Percentiles rank a stretch among this genome's conserved stretches.
phyloP scores from a whole-genome alignment of 2,888 invertebrate species.

The Itoplectis maculator region DNA sequence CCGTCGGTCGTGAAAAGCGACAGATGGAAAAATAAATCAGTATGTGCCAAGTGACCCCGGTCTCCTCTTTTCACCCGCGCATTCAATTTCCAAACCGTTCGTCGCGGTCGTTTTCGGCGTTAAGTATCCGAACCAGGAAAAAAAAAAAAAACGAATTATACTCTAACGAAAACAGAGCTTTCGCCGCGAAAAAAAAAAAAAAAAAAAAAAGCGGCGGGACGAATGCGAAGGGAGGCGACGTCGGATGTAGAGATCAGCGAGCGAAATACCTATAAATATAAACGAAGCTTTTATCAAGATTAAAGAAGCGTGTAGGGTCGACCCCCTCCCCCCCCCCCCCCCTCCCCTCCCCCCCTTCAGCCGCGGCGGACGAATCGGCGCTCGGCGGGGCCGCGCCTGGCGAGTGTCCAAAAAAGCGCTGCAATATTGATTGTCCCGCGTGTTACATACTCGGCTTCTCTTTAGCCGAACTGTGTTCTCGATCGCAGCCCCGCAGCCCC shows the following conservation, averaged over 20 bases:
- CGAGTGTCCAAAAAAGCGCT: constrained; percentile 61
- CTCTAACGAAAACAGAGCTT: not conserved
- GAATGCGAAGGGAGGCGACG: constrained; percentile 41
- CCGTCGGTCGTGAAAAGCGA: too few relatives aligned
- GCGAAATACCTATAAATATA: constrained; percentile 55
- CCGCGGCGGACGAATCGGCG: constrained; percentile 12
- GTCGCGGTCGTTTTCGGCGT: too few relatives aligned
- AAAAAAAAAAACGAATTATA: not conserved
- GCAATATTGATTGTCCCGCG: constrained; percentile 65
- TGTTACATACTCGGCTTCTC: constrained; percentile 52
- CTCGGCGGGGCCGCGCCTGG: constrained; percentile 40
- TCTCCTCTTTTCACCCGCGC: too few relatives aligned
- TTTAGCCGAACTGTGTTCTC: constrained; percentile 54
- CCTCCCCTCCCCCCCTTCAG: too few relatives aligned
- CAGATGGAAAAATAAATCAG: too few relatives aligned
- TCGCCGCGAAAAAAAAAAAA: not conserved
- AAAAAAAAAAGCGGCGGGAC: constrained; percentile 15
- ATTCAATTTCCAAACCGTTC: too few relatives aligned
- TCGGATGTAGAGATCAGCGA: constrained; percentile 24
- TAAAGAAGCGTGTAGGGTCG: constrained; percentile 52
- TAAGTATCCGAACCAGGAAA: too few relatives aligned
- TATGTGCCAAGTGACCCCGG: too few relatives aligned
- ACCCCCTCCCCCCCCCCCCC: too few relatives aligned
- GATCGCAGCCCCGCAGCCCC: not conserved
- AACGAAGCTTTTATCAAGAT: constrained; percentile 66